Conservation (phyloP, 1,140 invertebrate genomes). For the Sitobion miscanthi region DNA sequence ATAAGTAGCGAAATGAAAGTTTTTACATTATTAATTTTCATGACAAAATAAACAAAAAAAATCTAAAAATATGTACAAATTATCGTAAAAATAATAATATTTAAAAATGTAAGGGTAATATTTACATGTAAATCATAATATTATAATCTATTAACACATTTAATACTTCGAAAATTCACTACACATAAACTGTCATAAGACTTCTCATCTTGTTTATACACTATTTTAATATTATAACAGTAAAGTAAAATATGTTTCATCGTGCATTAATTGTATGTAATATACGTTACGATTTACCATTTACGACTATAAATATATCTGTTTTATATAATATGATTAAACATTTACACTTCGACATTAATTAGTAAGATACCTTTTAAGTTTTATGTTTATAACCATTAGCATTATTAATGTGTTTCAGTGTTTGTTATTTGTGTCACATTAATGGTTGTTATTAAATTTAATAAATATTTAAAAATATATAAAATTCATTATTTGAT, state of each 20-base stretch:
- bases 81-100: neutral
- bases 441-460: conserved; percentile 32
- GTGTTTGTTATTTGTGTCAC: too few relatives aligned
- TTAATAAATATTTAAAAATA: conserved; percentile 37
- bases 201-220: conserved; percentile 2
- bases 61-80: conserved; percentile 6
- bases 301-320: neutral
- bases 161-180: neutral
- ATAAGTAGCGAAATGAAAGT: neutral
- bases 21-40: neutral
- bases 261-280: conserved; percentile 5
- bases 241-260: neutral
- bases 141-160: conserved; percentile 24
- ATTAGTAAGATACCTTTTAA: neutral
- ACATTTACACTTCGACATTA: neutral
- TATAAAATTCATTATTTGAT: neutral
- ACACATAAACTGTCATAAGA: neutral
- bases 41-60: neutral
- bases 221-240: neutral
- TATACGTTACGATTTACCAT: neutral
- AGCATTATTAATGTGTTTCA: neutral
- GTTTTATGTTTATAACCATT: neutral
- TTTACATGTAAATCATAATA: neutral
- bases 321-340: neutral
- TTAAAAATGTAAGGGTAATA: neutral